These are phyloP conservation scores for Aythya fuligula DNA, from an alignment of 2,797 vertebrate genomes.

Conservation along the genomic window DNA sequence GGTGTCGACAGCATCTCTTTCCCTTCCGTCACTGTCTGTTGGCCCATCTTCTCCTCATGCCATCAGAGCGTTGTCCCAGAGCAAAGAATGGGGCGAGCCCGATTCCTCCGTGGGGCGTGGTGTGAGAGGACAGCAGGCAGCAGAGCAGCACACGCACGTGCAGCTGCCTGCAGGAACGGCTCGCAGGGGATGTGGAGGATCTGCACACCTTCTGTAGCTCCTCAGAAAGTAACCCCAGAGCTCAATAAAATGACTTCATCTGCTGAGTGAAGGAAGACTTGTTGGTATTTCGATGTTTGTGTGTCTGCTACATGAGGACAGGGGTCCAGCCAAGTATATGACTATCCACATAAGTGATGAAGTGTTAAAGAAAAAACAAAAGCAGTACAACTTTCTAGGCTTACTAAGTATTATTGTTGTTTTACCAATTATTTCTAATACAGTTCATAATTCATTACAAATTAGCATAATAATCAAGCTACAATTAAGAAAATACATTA, in stretches of 20 bases:
- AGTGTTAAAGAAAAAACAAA: not conserved
- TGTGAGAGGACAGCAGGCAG: no score
- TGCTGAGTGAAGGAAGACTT: accelerated
- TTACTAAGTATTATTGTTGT: not conserved
- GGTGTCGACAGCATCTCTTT: accelerated
- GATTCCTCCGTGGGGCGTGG: accelerated
- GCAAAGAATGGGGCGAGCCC: not conserved
- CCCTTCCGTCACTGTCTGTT: accelerated
- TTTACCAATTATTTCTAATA: not conserved
- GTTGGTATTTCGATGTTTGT: accelerated
- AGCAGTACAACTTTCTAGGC: not conserved
- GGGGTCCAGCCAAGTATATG: not conserved
- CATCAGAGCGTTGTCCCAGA: not conserved
- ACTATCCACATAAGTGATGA: accelerated
- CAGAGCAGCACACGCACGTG: accelerated
- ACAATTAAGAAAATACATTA: conserved; percentile 36
- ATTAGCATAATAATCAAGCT: conserved; percentile 19
- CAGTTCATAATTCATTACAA: not conserved
- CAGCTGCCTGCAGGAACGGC: not conserved
- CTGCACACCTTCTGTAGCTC: not conserved
- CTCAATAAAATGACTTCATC: accelerated
- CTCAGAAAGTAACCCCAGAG: not conserved
- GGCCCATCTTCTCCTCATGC: not conserved
- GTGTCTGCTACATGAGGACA: not conserved
- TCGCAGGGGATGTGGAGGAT: not conserved